Evolutionary conservation across 2,797 vertebrate species (phyloP).

Genomic region (Thalassophryne amazonica): DNA sequence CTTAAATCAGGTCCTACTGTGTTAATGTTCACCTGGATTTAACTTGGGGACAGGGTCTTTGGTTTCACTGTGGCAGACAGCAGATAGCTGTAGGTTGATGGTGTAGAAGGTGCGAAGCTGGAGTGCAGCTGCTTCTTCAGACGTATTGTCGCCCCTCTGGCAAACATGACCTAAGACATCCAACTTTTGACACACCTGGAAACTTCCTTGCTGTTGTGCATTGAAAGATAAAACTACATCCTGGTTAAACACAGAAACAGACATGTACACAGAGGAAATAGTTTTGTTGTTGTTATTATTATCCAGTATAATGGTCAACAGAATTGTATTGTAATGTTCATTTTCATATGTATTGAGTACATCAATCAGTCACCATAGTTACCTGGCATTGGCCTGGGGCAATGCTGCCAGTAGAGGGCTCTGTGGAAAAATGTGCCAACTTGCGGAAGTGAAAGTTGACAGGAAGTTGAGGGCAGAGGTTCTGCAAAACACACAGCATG

Average conservation of each 20-base stretch:
- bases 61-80: conserved; percentile 65
- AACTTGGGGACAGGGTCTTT: conserved; percentile 53
- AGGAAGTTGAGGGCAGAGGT: conserved; percentile 79
- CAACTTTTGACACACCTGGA: conserved; percentile 77
- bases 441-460: conserved; percentile 79
- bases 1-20: neutral
- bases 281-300: no score
- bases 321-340: no score
- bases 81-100: conserved; percentile 71
- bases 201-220: conserved; percentile 80
- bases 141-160: conserved; percentile 10
- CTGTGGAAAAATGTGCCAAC: conserved; percentile 75
- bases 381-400: conserved; percentile 76
- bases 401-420: conserved; percentile 77
- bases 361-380: neutral
- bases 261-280: neutral
- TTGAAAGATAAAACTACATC: conserved; percentile 81
- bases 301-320: no score
- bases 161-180: conserved; percentile 75
- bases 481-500: conserved; percentile 73
- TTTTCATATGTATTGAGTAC: no score
- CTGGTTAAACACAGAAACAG: conserved; percentile 50
- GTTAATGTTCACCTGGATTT: conserved; percentile 64
- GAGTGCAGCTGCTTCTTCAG: conserved; percentile 11
- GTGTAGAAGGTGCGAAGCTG: conserved; percentile 74